phyloP scores from a whole-genome alignment of 1,140 invertebrate species.

The Drosophila lini region DNA sequence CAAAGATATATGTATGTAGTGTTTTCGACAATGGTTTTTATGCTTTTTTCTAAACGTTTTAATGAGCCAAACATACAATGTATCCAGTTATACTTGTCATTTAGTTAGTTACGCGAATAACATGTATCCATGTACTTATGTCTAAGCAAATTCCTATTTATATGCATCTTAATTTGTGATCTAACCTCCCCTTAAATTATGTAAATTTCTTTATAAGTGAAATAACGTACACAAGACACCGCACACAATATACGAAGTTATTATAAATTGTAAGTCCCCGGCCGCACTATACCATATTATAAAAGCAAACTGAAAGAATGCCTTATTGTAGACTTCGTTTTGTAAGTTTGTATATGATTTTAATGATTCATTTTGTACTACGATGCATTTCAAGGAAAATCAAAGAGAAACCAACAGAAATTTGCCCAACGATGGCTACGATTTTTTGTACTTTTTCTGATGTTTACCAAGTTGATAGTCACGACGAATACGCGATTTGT shows the following conservation, averaged over 20 bases:
- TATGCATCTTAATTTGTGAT: slow-evolving; percentile 41
- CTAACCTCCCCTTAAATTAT: slow-evolving; percentile 40
- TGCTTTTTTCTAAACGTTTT: slow-evolving; percentile 19
- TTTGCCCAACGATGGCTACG: slow-evolving; percentile 45
- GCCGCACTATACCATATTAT: slow-evolving; percentile 32
- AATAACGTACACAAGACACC: slow-evolving; percentile 24
- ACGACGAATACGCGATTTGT: slow-evolving; percentile 29
- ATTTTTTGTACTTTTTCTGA: slow-evolving; percentile 51
- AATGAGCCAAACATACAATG: slow-evolving; percentile 33
- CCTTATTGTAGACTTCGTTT: slow-evolving; percentile 72
- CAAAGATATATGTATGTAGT: slow-evolving; percentile 44
- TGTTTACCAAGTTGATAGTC: slow-evolving; percentile 38
- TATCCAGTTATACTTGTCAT: slow-evolving; percentile 49
- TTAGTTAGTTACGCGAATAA: slow-evolving; percentile 65
- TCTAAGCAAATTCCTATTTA: slow-evolving; percentile 66
- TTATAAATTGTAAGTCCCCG: slow-evolving; percentile 38
- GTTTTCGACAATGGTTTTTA: slow-evolving; percentile 36
- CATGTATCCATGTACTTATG: slow-evolving; percentile 64
- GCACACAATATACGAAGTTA: slow-evolving; percentile 28
- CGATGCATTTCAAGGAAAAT: slow-evolving; percentile 46
- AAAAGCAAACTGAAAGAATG: slow-evolving; percentile 35
- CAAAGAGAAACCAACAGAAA: slow-evolving; percentile 46
- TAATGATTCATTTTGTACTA: slow-evolving; percentile 37
- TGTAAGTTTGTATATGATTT: slow-evolving; percentile 69
- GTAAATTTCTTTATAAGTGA: slow-evolving; percentile 38